Evolutionary conservation across 1,140 invertebrate species (phyloP).

Genomic region (Eriocheir sinensis): DNA sequence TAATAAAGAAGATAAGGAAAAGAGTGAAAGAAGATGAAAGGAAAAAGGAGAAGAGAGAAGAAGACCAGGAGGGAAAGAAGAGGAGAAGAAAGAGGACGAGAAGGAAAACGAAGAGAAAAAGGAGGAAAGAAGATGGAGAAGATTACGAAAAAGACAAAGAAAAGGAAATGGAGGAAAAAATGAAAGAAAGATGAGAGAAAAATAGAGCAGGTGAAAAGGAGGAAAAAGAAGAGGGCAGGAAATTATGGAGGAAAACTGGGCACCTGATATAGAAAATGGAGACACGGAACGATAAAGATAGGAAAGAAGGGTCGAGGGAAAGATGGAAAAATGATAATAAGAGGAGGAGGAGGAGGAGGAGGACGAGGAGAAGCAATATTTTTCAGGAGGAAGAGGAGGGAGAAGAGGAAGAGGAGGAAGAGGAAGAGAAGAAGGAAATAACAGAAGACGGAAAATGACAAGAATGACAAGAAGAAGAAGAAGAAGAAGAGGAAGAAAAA

Average conservation of each 20-base stretch:
- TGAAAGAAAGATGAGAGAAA: not conserved
- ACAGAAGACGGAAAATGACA: too few relatives aligned
- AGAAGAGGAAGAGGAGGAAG: too few relatives aligned
- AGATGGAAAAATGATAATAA: too few relatives aligned
- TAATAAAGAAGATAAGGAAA: not conserved
- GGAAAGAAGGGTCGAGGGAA: too few relatives aligned
- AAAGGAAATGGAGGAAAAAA: not conserved
- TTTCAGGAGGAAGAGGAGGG: too few relatives aligned
- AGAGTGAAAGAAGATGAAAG: not conserved
- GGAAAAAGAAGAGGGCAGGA: not conserved
- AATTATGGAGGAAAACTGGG: not conserved
- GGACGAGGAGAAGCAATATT: too few relatives aligned
- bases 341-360: too few relatives aligned
- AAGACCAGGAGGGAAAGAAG: too few relatives aligned
- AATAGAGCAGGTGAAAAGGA: not conserved
- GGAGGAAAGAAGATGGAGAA: not conserved
- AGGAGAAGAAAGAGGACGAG: not conserved
- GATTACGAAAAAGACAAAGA: too few relatives aligned
- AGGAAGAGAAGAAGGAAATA: too few relatives aligned
- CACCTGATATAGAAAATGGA: not conserved
- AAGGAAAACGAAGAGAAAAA: not conserved
- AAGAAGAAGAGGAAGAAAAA: not conserved
- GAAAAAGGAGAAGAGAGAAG: too few relatives aligned
- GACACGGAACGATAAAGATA: not conserved
- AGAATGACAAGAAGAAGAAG: not conserved